Conservation (phyloP, 2,113 vertebrate species). For the Callithrix jacchus region DNA sequence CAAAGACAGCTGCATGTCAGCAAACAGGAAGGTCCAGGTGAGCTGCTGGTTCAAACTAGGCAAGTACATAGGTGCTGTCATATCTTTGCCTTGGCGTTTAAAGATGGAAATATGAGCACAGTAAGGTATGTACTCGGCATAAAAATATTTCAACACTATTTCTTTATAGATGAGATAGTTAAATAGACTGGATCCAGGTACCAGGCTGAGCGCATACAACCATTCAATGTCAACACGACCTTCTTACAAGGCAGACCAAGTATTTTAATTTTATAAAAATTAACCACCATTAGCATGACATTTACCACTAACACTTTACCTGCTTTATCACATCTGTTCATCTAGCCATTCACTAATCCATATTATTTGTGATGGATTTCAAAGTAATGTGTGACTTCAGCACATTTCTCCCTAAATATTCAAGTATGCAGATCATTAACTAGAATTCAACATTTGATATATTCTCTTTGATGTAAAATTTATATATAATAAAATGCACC, state of each 20-base stretch:
- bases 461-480: neutral
- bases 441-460: neutral
- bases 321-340: neutral
- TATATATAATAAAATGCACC: neutral
- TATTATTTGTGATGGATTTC: neutral
- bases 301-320: neutral
- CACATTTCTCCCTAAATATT: neutral
- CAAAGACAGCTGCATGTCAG: neutral
- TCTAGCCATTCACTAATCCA: neutral
- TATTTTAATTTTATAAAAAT: neutral
- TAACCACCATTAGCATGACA: neutral
- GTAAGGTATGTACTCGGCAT: neutral
- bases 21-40: neutral
- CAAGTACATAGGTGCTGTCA: fast-evolving
- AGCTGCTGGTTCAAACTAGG: neutral
- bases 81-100: neutral
- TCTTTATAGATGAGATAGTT: neutral
- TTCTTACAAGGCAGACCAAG: neutral
- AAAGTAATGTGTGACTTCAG: neutral
- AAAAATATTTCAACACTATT: neutral
- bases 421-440: neutral
- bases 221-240: neutral
- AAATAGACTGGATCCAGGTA: neutral
- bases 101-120: neutral
- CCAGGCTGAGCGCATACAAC: neutral